A percentile compares a stretch with the other conserved stretches of the same genome.
These are phyloP conservation scores for Potamarius usumacintae DNA, from an alignment of 2,113 vertebrate genomes.

Conservation along the genomic window DNA sequence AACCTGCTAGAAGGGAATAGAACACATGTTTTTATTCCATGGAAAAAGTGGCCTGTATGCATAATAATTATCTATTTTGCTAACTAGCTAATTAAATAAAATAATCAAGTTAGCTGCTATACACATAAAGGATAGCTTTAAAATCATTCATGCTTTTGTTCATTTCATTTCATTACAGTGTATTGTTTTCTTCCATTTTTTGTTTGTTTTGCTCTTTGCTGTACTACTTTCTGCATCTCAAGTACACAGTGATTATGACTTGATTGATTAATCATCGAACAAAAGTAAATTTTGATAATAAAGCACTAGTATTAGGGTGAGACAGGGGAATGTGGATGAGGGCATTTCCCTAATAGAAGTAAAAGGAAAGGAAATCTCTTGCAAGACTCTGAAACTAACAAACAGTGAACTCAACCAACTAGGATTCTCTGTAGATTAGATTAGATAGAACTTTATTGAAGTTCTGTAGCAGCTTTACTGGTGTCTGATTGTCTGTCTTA, in stretches of 20 bases:
- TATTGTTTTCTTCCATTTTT: too few relatives aligned
- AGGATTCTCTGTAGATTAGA: not conserved
- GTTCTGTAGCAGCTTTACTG: slow-evolving; percentile 2
- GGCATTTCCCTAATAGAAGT: not conserved
- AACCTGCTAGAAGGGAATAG: too few relatives aligned
- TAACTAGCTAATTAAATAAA: not conserved
- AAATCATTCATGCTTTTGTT: too few relatives aligned
- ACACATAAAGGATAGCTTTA: not conserved
- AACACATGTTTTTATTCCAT: too few relatives aligned
- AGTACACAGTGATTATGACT: not conserved
- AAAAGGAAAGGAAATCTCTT: not conserved
- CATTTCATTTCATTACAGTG: too few relatives aligned
- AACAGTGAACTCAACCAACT: not conserved
- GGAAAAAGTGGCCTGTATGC: too few relatives aligned
- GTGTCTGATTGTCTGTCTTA: slow-evolving; percentile 12
- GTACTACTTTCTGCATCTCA: too few relatives aligned
- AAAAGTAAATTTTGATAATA: not conserved
- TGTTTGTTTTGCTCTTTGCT: too few relatives aligned
- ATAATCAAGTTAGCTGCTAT: not conserved
- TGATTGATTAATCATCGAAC: not conserved
- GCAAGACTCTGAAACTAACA: not conserved
- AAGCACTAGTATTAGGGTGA: not conserved
- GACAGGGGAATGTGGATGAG: not conserved
- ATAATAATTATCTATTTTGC: not conserved
- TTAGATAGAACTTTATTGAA: too few relatives aligned